Evolutionary conservation across 1,140 invertebrate species (phyloP), one percentile per base, ranked within the genome.

Genomic region (Drosophila santomea): DNA sequence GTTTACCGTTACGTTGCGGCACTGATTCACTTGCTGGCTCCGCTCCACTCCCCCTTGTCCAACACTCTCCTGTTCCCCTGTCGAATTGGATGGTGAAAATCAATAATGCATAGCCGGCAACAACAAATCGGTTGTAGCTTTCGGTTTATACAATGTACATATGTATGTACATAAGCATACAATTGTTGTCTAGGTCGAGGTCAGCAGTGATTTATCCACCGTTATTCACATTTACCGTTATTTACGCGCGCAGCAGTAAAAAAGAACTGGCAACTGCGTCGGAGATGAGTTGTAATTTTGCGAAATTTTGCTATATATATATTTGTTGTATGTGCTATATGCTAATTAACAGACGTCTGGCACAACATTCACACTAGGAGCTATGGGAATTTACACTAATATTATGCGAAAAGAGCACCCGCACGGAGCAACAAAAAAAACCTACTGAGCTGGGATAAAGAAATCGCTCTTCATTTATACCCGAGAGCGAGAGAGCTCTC

Each of bases 1-100:
- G 38, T 71, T 78, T 45, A 86, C 69, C 60, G 67, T 86, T 86
- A 81, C 57, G 67, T 78, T 85, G 74, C 52, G 51, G 54, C 66
- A 54, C 47, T 25, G 28, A 64, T 59, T 72, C 38, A 20, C 41
- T 44, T 11, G 45, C 32, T 51, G 12, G 17, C 50, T 32, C 48
- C 48, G 48, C n/a, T 51, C 48, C 41, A 47, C 50, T 58, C 41
- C 47, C 47, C 35, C 44, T 17, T 17, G 14, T 8, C 14, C 15
- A 3, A 32, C 32, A 12, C 44, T 52, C 41, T 56, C 50, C 51
- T 23, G 25, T 36, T 52, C 41, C 50, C 50, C 51, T 23, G 25
- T 36, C 6, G 20, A 45, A 60, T 52, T 25, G 10, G 15, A 45
- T 52, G 45, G 50, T 36, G 54, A 51, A 74, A 77, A 78, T 48